Base-by-base conservation (phyloP, 2,113 vertebrate genomes). In the Zosterops borbonicus region DNA sequence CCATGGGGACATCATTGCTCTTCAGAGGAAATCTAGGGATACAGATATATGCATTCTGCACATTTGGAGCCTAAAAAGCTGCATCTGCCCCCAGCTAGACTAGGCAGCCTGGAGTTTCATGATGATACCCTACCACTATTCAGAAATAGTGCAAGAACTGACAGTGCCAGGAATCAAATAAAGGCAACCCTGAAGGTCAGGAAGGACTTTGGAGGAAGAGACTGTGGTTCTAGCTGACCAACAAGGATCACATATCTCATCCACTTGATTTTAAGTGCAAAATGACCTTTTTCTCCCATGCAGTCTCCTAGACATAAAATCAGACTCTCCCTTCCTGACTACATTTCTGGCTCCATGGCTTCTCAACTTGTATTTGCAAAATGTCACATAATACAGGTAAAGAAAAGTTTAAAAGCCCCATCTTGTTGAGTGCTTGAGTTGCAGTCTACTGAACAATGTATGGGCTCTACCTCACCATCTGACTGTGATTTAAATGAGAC, bases 1-100 rank as follows among this genome's bases (percentile, higher is more conserved):
- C 28, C 68, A 46, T 0, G 0, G 9, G n/a, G 31, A 56, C 35
- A 79, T 25, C n/a, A 37, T 7, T 0, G 0, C 9, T 46, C 37
- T 83, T 77, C 63, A 77, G 53, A 74, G 46, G 20, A 80, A 74
- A 73, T 53, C 9, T 58, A 20, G 22, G 20, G 27, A n/a, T 53
- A 20, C 11, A 80, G 7, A 60, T 49, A 15, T 1, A 31, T 18
- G 29, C 3, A 7, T 63, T 69, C 78, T 68, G 11, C 31, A 75
- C n/a, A 47, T 14, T 13, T 17, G 5, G 58, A 87, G 44, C 27
- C 19, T 60, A 44, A 87, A 75, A 50, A 50, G 6, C 11, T 9
- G 0, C 63, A 58, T 62, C 39, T 87, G 11, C 4, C 25, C 31
- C 18, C 21, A 69, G 4, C 4, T 29, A 73, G 82, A 31, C 19